These are phyloP conservation scores for Tetragnatha versicolor DNA, from an alignment of 1,140 invertebrate genomes.

Conservation along the genomic window DNA sequence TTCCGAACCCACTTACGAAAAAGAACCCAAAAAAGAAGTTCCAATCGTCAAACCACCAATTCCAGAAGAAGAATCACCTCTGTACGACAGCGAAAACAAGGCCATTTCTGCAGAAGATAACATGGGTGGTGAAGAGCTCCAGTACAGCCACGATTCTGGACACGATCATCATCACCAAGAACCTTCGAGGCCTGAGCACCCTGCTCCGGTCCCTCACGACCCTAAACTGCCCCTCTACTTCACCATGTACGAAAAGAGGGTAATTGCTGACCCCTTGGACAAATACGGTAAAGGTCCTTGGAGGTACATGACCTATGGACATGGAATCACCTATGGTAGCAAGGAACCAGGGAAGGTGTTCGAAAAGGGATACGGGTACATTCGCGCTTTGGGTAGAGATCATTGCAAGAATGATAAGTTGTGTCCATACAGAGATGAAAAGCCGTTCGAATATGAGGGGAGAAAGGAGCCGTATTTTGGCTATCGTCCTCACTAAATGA, in stretches of 20 bases:
- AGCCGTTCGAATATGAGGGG: conserved; percentile 52
- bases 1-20: background rate
- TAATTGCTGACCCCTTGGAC: conserved; percentile 33
- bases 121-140: background rate
- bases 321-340: conserved; percentile 47
- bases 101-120: too few relatives aligned
- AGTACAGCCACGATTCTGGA: background rate
- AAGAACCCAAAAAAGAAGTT: background rate
- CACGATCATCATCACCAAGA: background rate
- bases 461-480: conserved; percentile 55
- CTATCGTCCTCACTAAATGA: conserved; percentile 37
- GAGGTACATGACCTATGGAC: conserved; percentile 48
- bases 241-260: conserved; percentile 51
- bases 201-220: background rate
- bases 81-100: too few relatives aligned
- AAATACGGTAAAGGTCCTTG: conserved; percentile 53
- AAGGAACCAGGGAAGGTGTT: conserved; percentile 49
- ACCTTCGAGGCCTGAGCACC: background rate
- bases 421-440: conserved; percentile 40
- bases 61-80: background rate
- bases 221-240: conserved; percentile 38
- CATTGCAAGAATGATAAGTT: conserved; percentile 39
- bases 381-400: conserved; percentile 51
- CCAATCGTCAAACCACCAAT: background rate
- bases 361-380: conserved; percentile 54